phyloP scores from a whole-genome alignment of 2,113 vertebrate species.

The Saccopteryx leptura region DNA sequence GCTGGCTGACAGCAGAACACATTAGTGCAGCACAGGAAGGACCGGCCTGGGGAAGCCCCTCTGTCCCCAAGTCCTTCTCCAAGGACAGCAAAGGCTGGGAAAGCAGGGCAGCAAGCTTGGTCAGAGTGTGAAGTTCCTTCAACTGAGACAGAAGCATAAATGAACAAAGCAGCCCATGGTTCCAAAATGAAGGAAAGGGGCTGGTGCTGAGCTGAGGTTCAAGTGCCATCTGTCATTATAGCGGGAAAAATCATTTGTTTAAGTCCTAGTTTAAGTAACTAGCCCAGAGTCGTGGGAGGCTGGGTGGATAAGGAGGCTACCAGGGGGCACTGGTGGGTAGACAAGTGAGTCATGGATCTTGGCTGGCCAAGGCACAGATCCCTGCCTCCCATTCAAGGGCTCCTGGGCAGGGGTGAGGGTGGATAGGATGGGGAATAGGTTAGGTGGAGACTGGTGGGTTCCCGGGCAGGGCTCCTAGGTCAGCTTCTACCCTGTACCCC shows the following conservation, averaged over 20 bases:
- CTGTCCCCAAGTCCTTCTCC: background rate
- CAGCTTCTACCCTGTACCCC: background rate
- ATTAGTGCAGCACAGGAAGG: background rate
- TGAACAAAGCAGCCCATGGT: background rate
- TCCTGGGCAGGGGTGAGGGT: background rate
- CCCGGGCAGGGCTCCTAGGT: background rate
- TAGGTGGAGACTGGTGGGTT: background rate
- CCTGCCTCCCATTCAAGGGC: background rate
- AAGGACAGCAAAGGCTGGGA: background rate
- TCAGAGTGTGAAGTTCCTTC: background rate
- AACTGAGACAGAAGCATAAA: background rate
- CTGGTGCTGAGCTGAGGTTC: background rate
- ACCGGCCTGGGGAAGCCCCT: too few relatives aligned
- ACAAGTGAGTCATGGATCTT: background rate
- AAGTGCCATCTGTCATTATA: background rate
- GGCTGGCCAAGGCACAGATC: background rate
- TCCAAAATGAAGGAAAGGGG: conserved; percentile 27
- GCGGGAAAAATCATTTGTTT: background rate
- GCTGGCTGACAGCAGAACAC: background rate
- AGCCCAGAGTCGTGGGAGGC: background rate
- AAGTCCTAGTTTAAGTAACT: background rate
- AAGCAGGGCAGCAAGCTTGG: background rate
- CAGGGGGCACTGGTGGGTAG: background rate
- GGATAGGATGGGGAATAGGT: background rate
- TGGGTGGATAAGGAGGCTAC: background rate